Base-by-base conservation (phyloP, 2,113 vertebrate genomes). In the Menidia beryllina region DNA sequence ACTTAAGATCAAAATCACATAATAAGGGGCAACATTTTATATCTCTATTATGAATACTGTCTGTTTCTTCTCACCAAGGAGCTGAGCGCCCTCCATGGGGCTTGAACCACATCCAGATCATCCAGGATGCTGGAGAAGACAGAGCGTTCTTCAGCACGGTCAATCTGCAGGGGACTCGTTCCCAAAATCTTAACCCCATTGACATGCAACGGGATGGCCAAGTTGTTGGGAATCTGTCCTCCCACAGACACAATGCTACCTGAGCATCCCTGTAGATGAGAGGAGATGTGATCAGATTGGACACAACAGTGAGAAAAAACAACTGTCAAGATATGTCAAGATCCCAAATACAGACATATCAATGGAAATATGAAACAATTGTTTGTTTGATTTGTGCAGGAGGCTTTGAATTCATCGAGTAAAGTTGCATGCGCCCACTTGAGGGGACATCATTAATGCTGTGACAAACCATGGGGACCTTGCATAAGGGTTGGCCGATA, bases 191-290 rank as follows among this genome's bases (percentile, higher is more conserved):
- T 95, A 73, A 98, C 94, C 3, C 95, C 95, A 1, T 86, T 97
- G 81, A 83, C 92, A 81, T 95, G 91, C 27, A 99, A 77, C 0
- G 96, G 97, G 20, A 95, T 86, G 0, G 97, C 97, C 88, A 98
- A 77, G 82, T 97, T 99, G 84, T 98, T 98, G 45, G 96, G 97
- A 82, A 98, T 97, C 90, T 98, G 97, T 11, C 97, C 97, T 0
- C 97, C 97, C 0, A 98, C 97, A 19, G 97, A 98, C 72, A 99
- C 94, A 39, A 98, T 97, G 90, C 94, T 96, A 50, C 97, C 96
- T 21, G 84, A 90, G 71, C 96, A 97, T 2, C 90, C 93, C 97
- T 99, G 79, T 19, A 66, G 27, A 56, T 23, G 34, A 68, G 41
- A 27, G 24, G 39, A 51, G 7, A 55, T 2, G 25, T 61, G 5